Base-by-base conservation (phyloP, 2,113 vertebrate species). In the Rana temporaria region DNA sequence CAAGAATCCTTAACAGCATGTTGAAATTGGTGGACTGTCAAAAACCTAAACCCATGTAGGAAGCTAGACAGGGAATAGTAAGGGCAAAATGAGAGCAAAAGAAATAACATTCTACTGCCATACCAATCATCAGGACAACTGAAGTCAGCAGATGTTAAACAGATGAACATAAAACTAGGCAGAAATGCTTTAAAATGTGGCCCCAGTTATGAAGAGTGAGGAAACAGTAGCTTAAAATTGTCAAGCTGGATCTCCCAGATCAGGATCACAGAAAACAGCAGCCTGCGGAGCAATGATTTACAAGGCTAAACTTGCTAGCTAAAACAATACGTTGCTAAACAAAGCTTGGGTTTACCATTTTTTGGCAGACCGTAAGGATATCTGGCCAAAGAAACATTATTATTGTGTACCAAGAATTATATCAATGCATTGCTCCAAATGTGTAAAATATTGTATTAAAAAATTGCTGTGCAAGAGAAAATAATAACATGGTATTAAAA, bases 221-320 rank as follows among this genome's bases (percentile, higher is more conserved):
- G 94, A 95, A 96, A 95, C 91, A 85, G 95, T 95, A 95, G 94
- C 95, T 95, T 91, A 91, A 88, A 94, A 91, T 91, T 95, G 94
- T 96, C 95, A 93, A 92, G 88, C 93, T 87, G 69, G 84, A 93
- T 95, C 93, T 79, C 80, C 79, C 86, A 82, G 81, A 86, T 70
- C 81, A 70, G 72, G 79, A 85, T 88, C 86, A 90, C 24, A 56
- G 77, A 79, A 69, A 90, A 87, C 86, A 88, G 87, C 74, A 85
- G 78, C 78, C 85, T 85, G 86, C 69, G 81, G 85, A 85, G 85
- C 85, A 84, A 85, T 90, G 89, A 92, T 90, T 92, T 90, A 89
- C 85, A 82, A 87, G 84, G 68, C 84, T 85, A 78, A 57, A 80
- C 85, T 84, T 86, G 84, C 81, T 11, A 83, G 82, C 89, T 88